These are phyloP conservation scores for Endomychus coccineus DNA, from an alignment of 2,888 invertebrate genomes.

Conservation along the genomic window DNA sequence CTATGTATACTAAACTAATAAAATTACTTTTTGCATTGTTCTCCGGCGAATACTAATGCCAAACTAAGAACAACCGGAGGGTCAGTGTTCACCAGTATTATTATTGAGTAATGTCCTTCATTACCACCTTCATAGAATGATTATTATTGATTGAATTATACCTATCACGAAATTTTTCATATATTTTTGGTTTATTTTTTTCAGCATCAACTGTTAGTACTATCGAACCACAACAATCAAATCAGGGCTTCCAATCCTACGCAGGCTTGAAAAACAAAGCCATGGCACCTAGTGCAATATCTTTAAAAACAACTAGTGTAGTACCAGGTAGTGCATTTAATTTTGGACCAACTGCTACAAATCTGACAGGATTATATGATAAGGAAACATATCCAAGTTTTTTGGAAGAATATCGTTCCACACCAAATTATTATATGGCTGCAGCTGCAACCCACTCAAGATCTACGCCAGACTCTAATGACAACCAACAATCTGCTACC, in stretches of 20 bases:
- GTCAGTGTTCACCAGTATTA: background rate
- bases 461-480: slow-evolving; percentile 39
- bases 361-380: slow-evolving; percentile 55
- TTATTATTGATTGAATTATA: too few species aligned
- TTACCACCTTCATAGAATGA: too few species aligned
- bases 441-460: slow-evolving; percentile 43
- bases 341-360: slow-evolving; percentile 64
- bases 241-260: slow-evolving; percentile 53
- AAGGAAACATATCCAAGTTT: slow-evolving; percentile 61
- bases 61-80: too few species aligned
- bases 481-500: slow-evolving; percentile 47
- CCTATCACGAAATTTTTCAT: too few species aligned
- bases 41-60: too few species aligned
- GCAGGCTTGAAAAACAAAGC: slow-evolving; percentile 46
- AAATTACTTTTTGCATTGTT: too few species aligned
- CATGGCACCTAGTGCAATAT: slow-evolving; percentile 47
- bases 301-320: slow-evolving; percentile 60
- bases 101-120: too few species aligned
- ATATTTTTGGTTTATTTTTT: too few species aligned
- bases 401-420: slow-evolving; percentile 59
- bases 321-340: slow-evolving; percentile 78
- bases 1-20: too few species aligned
- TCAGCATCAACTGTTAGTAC: slow-evolving; percentile 20
- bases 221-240: slow-evolving; percentile 18
- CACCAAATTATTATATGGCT: slow-evolving; percentile 53